A percentile compares a stretch with the other conserved stretches of the same genome.
phyloP scores from a whole-genome alignment of 2,888 invertebrate genomes.

The Panopea generosa region DNA sequence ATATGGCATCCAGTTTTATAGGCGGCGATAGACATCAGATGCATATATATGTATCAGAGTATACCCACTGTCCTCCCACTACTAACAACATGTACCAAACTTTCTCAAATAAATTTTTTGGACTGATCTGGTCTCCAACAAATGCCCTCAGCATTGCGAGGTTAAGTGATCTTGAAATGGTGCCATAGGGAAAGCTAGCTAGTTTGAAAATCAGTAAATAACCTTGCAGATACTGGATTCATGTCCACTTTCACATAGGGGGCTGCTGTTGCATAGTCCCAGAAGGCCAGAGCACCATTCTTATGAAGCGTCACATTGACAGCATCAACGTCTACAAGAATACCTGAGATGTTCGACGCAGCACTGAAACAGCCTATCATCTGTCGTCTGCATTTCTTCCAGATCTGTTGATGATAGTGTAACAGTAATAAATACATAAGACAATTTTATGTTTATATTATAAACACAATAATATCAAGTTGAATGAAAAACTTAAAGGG shows the following conservation, averaged over 20 bases:
- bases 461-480: neutral
- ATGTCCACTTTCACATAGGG: constrained; percentile 93
- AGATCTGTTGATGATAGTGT: constrained; percentile 66
- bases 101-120: too few relatives aligned
- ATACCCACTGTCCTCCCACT: too few relatives aligned
- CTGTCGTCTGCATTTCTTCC: constrained; percentile 86
- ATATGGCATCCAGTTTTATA: too few relatives aligned
- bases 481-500: neutral
- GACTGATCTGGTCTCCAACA: too few relatives aligned
- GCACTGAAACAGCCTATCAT: constrained; percentile 95
- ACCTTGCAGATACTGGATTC: constrained; percentile 92
- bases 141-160: too few relatives aligned
- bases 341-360: constrained; percentile 95
- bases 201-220: too few relatives aligned
- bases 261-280: constrained; percentile 95
- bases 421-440: constrained; percentile 1
- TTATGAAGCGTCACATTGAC: constrained; percentile 93
- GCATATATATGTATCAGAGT: too few relatives aligned
- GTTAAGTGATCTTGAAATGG: too few relatives aligned
- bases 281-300: constrained; percentile 93
- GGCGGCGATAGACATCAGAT: too few relatives aligned
- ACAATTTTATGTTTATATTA: too few relatives aligned
- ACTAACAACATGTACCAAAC: too few relatives aligned
- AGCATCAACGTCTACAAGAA: constrained; percentile 93
- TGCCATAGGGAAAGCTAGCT: too few relatives aligned